Percentiles rank a stretch among this genome's conserved stretches.
Conservation (phyloP, 2,797 vertebrate species). For the Lagodon rhomboides region DNA sequence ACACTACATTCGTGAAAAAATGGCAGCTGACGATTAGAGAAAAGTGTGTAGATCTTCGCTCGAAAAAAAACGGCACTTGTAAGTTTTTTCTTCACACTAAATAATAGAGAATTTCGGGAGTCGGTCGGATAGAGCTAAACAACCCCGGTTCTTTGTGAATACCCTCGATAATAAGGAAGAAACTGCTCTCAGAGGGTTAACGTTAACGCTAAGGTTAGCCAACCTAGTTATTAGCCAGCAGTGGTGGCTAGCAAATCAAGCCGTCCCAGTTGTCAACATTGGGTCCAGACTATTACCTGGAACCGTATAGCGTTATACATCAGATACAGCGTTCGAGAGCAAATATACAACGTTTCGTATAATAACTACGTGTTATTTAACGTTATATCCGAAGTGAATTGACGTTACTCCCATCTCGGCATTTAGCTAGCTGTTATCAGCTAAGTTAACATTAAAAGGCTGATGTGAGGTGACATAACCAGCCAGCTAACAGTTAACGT, state of each 20-base stretch:
- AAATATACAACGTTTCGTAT: neutral
- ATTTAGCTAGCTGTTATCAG: slow-evolving; percentile 43
- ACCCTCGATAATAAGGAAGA: slow-evolving; percentile 21
- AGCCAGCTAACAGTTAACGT: slow-evolving; percentile 45
- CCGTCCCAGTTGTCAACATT: slow-evolving; percentile 78
- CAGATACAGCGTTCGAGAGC: neutral
- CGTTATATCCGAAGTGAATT: slow-evolving; percentile 1
- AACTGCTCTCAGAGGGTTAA: slow-evolving; percentile 65
- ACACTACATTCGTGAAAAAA: slow-evolving; percentile 81
- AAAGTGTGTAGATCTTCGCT: slow-evolving; percentile 77
- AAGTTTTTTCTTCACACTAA: slow-evolving; percentile 60
- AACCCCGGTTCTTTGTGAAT: slow-evolving; percentile 21
- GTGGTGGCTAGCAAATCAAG: slow-evolving; percentile 63
- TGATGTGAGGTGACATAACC: slow-evolving; percentile 46
- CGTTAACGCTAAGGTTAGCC: slow-evolving; percentile 75
- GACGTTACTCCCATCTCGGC: neutral
- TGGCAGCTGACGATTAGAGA: slow-evolving; percentile 83
- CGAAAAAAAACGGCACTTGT: slow-evolving; percentile 71
- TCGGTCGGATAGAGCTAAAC: slow-evolving; percentile 4
- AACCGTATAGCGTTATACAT: neutral
- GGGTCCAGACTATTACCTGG: slow-evolving; percentile 65
- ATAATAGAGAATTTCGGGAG: slow-evolving; percentile 17
- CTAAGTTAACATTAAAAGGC: slow-evolving; percentile 46
- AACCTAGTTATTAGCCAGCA: slow-evolving; percentile 75
- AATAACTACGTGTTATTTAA: neutral